Conservation (phyloP, 2,113 vertebrate genomes). For the Arothron firmamentum region DNA sequence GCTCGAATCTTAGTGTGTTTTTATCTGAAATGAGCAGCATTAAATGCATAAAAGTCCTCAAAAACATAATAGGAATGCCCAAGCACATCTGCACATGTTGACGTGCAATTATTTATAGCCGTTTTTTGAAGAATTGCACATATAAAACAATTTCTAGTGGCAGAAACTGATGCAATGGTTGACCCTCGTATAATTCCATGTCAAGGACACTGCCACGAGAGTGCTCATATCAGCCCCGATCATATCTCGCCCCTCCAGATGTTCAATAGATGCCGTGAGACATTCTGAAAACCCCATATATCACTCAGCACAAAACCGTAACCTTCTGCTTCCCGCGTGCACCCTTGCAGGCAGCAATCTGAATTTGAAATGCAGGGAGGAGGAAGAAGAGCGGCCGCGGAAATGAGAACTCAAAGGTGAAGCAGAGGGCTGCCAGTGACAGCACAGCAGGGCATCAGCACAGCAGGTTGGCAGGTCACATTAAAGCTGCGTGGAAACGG, state of each 20-base stretch:
- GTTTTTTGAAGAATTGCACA: background rate
- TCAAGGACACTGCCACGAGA: conserved; percentile 22
- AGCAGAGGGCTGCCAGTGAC: conserved; percentile 25
- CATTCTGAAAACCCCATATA: conserved; percentile 34
- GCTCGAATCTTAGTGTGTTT: too few relatives aligned
- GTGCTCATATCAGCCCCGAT: conserved; percentile 42
- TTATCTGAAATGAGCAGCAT: background rate
- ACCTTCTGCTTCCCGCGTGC: conserved; percentile 25
- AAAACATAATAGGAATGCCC: background rate
- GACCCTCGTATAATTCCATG: conserved; percentile 4
- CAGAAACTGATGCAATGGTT: background rate
- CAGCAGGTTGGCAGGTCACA: conserved; percentile 37
- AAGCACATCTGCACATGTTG: background rate
- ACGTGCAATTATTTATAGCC: background rate
- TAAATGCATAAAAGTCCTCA: background rate
- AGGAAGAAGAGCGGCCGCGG: conserved; percentile 12
- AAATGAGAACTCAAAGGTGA: conserved; percentile 49
- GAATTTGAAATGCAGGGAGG: conserved; percentile 23
- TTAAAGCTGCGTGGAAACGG: conserved; percentile 29
- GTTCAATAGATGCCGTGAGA: conserved; percentile 44
- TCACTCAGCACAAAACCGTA: conserved; percentile 36
- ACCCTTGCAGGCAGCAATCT: conserved; percentile 23
- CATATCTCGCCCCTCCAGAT: conserved; percentile 35
- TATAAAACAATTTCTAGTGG: too few relatives aligned
- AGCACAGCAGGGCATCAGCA: conserved; percentile 9